Evolutionary conservation across 2,113 vertebrate genomes (phyloP), one percentile per base, ranked within the genome.

Genomic region (Dasyornis broadbenti): DNA sequence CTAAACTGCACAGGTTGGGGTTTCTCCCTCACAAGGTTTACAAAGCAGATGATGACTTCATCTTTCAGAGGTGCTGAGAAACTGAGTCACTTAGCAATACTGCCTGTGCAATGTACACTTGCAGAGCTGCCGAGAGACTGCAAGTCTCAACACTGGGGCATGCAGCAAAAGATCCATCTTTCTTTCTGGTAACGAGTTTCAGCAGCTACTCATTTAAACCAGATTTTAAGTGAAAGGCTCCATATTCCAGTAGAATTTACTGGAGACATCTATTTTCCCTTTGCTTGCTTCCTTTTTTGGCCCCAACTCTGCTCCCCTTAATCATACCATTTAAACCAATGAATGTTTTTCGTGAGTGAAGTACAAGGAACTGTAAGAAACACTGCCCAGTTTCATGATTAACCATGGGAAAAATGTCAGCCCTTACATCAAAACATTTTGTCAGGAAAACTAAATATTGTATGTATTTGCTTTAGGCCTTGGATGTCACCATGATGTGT

Each of bases 161-260:
- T 70, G 73, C 66, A 82, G 73, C 30, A 56, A 64, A 65, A 39
- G 42, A 80, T 75, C 59, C 50, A 40, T 84, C 52, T 60, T 72
- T 89, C 52, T 60, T 56, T 57, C 24, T 76, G 37, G 49, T 65
- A 69, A 89, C 28, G 6, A 86, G 44, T 95, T 92, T 92, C 86
- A 95, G 69, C 86, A 87, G 83, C 91, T 94, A 64, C 93, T 95
- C 91, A 95, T 96, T 94, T 91, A 95, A 95, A 94, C 15, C 95
- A 95, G 83, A 92, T 94, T 96, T 79, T 86, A 92, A 72, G 49
- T 44, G 53, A 84, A 94, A 91, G 44, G 28, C 57, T 84, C 61
- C n/a, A 11, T 84, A 83, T 89, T 91, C 80, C 56, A 78, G 53
- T 16, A 60, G 56, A 78, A 94, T 47, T 89, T 92, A 60, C 64